phyloP scores from a whole-genome alignment of 2,888 invertebrate genomes.

The Thecophora atra region DNA sequence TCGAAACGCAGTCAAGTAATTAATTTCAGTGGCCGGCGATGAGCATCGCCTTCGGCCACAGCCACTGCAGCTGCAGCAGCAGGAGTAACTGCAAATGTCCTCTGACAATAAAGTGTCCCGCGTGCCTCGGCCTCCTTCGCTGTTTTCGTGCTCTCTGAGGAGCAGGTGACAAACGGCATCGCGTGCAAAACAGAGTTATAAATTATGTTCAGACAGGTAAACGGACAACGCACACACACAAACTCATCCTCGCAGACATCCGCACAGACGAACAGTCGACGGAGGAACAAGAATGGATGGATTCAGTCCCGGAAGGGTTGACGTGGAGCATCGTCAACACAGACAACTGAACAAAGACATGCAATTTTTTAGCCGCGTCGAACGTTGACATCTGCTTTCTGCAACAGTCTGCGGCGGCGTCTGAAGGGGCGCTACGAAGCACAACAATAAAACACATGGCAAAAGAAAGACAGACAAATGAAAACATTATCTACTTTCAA shows the following conservation, averaged over 20 bases:
- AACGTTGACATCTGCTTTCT: constrained; percentile 22
- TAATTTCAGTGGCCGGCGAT: constrained; percentile 25
- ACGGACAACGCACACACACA: not conserved
- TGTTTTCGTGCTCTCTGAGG: not conserved
- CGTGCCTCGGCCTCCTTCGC: too few relatives aligned
- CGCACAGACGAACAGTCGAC: not conserved
- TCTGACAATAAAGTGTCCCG: constrained; percentile 24
- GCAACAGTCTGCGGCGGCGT: not conserved
- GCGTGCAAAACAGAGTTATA: constrained; percentile 24
- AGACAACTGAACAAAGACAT: not conserved
- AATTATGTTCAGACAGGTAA: constrained; percentile 25
- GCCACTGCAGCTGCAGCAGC: not conserved
- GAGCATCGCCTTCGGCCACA: not conserved
- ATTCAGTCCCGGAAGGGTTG: not conserved
- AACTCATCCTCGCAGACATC: not conserved
- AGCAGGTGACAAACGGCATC: constrained; percentile 33
- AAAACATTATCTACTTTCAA: not conserved
- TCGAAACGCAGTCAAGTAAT: constrained; percentile 25
- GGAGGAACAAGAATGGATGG: not conserved
- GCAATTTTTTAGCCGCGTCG: not conserved
- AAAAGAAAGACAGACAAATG: not conserved
- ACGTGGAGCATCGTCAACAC: not conserved
- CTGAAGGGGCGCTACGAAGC: too few relatives aligned
- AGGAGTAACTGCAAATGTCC: constrained; percentile 5
- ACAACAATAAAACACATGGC: not conserved